Percentiles rank a stretch among this genome's conserved stretches.
Conservation (phyloP, 2,888 invertebrate species). For the Cephalotes varians region DNA sequence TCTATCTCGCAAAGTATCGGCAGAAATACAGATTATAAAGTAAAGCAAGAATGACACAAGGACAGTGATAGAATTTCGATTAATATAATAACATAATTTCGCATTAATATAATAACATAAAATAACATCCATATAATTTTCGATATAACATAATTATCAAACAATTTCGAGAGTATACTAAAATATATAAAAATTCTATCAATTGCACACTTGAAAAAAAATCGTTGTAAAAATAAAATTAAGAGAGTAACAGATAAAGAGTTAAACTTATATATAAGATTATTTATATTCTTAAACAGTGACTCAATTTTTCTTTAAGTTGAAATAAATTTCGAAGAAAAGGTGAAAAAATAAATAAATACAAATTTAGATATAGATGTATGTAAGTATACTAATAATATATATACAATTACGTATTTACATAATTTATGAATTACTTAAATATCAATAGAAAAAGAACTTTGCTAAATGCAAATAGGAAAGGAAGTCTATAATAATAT, state of each 20-base stretch:
- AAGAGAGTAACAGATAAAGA: not conserved
- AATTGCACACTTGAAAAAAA: not conserved
- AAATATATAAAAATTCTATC: not conserved
- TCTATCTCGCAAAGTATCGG: slow-evolving; percentile 11
- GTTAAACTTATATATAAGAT: not conserved
- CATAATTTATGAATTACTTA: not conserved
- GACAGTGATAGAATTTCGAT: slow-evolving; percentile 32
- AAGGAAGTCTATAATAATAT: not conserved
- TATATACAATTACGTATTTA: not conserved
- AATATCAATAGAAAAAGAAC: not conserved
- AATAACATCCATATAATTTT: no score
- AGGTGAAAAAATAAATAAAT: not conserved
- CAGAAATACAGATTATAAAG: slow-evolving; percentile 47
- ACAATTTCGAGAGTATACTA: not conserved
- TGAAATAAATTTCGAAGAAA: not conserved
- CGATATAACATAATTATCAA: not conserved
- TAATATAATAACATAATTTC: slow-evolving; percentile 27
- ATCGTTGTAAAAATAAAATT: not conserved
- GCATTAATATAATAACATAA: no score
- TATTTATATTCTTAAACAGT: not conserved
- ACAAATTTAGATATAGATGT: no score
- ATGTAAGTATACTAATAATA: not conserved
- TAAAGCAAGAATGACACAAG: slow-evolving; percentile 9
- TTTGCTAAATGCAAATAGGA: not conserved
- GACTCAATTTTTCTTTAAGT: not conserved